A percentile compares a stretch with the other conserved stretches of the same genome.
phyloP scores from a whole-genome alignment of 2,797 vertebrate genomes.

The Coregonus suidteri region DNA sequence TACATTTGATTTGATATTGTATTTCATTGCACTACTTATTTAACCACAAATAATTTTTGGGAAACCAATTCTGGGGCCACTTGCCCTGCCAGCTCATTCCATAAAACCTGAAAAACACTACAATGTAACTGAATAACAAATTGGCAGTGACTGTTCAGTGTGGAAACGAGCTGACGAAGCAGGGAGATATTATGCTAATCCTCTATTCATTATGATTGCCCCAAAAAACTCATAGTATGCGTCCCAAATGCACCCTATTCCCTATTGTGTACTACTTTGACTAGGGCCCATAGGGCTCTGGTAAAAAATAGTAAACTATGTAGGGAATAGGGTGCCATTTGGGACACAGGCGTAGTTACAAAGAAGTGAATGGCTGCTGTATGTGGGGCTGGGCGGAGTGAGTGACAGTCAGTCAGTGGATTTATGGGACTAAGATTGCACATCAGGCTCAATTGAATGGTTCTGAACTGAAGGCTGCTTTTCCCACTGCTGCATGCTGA shows the following conservation, averaged over 20 bases:
- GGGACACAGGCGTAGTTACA: too few species aligned
- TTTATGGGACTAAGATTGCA: slow-evolving; percentile 31
- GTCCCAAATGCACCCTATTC: neutral
- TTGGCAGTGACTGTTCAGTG: slow-evolving; percentile 19
- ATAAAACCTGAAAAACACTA: neutral
- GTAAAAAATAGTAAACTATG: too few species aligned
- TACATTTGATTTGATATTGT: too few species aligned
- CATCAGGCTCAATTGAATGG: neutral
- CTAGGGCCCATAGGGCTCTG: too few species aligned
- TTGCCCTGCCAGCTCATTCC: neutral
- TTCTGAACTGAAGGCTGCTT: slow-evolving; percentile 11
- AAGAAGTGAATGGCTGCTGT: neutral
- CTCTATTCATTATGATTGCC: slow-evolving; percentile 19
- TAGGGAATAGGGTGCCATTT: too few species aligned
- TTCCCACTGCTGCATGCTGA: slow-evolving; percentile 1
- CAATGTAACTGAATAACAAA: slow-evolving; percentile 20
- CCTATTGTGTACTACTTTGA: neutral
- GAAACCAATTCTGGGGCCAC: neutral
- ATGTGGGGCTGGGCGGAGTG: neutral
- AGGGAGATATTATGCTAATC: slow-evolving; percentile 20
- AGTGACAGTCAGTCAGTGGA: slow-evolving; percentile 3
- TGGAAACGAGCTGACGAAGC: slow-evolving; percentile 25
- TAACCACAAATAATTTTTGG: slow-evolving; percentile 3
- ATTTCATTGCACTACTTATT: neutral
- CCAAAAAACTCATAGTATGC: neutral